Evolutionary conservation across 2,113 vertebrate species (phyloP).

Genomic region (Geococcyx californianus): DNA sequence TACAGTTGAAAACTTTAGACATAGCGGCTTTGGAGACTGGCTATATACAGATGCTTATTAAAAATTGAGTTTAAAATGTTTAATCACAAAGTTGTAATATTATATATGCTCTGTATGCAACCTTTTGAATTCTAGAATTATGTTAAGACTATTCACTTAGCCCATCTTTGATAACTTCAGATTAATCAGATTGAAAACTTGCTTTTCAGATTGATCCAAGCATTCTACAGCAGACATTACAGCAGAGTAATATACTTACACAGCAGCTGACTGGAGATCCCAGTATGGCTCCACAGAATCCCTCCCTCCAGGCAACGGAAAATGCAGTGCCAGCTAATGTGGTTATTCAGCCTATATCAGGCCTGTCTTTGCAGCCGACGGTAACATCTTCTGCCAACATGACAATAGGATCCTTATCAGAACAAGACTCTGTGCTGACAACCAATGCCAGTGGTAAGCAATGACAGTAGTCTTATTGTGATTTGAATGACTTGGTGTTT

Average conservation of each 20-base stretch:
- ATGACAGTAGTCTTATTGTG: background rate
- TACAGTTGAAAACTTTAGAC: background rate
- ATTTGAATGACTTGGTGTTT: background rate
- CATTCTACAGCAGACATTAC: constrained; percentile 92
- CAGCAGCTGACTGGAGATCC: constrained; percentile 86
- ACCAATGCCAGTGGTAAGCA: constrained; percentile 73
- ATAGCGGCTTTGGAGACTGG: background rate
- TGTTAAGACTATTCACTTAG: background rate
- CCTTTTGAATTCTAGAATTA: background rate
- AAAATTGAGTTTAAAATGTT: background rate
- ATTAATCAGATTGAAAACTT: background rate
- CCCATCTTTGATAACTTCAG: background rate
- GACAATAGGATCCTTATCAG: constrained; percentile 83
- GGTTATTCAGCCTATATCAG: constrained; percentile 90
- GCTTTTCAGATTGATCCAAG: constrained; percentile 88
- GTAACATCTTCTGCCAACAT: constrained; percentile 81
- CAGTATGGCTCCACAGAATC: constrained; percentile 71
- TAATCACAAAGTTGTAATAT: background rate
- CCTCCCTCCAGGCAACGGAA: constrained; percentile 81
- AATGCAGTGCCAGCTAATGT: constrained; percentile 84
- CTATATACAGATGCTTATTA: background rate
- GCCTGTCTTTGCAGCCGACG: constrained; percentile 86
- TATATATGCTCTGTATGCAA: background rate
- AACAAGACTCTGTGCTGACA: constrained; percentile 83
- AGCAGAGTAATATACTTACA: constrained; percentile 86